phyloP scores from a whole-genome alignment of 2,888 invertebrate species.

The Pristionchus arcanus region DNA sequence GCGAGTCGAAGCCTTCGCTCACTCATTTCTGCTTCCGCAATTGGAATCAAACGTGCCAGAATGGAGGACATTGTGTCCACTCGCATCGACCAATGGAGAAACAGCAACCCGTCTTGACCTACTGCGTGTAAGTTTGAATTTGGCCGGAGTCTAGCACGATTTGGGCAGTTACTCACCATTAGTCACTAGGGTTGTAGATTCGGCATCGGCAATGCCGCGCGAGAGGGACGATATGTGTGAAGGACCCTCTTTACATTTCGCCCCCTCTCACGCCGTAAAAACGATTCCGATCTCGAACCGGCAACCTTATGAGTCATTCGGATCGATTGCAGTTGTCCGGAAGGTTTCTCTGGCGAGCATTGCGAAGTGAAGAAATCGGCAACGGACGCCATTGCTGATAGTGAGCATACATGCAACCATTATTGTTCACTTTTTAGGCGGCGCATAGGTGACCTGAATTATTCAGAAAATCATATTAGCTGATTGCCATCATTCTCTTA shows the following conservation, averaged over 20 bases:
- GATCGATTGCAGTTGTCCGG: neutral
- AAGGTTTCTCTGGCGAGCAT: neutral
- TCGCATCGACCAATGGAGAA: neutral
- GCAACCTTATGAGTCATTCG: too few species aligned
- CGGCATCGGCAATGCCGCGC: too few species aligned
- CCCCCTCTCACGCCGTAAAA: too few species aligned
- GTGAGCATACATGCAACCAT: neutral
- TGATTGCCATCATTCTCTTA: neutral
- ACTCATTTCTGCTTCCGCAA: neutral
- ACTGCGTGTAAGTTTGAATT: neutral
- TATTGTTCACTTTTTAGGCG: neutral
- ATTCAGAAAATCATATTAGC: too few species aligned
- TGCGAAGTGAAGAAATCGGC: neutral
- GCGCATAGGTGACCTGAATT: too few species aligned
- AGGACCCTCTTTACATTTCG: too few species aligned
- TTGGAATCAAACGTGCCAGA: neutral
- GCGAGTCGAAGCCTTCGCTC: neutral
- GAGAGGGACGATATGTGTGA: too few species aligned
- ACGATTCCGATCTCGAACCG: too few species aligned
- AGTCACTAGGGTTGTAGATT: too few species aligned
- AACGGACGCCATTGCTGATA: neutral
- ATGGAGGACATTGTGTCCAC: neutral
- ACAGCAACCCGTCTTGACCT: neutral
- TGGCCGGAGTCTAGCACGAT: too few species aligned
- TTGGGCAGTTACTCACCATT: too few species aligned